Base-by-base conservation (phyloP, 2,797 vertebrate genomes). In the Acrossocheilus wenchowensis region DNA sequence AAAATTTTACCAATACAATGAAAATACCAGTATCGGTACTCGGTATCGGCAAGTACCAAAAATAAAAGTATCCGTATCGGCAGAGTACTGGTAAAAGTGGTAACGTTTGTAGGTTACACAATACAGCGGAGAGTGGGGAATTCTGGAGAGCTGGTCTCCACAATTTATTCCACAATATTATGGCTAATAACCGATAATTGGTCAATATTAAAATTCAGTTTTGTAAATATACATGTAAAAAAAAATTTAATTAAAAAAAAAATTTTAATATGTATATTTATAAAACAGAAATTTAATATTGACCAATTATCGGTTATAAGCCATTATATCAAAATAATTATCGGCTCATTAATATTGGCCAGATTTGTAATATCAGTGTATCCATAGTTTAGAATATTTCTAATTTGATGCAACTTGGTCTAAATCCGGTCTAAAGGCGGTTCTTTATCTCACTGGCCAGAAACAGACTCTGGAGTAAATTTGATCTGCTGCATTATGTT, bases 401-500 rank as follows among this genome's bases (percentile, higher is more conserved):
- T 43, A 30, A 74, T 34, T 41, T 72, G 39, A 74, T 26, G 17
- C 43, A 50, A 36, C 26, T 75, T 52, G 4, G 26, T 52, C 26
- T 75, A 19, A 30, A 74, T 23, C 2, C 2, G 1, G 5, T 78
- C 57, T 62, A 62, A 62, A 62, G n/a, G n/a, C 12, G 26, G 19
- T 41, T 41, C 15, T 80, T 17, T 11, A 66, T 19, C 39, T 80
- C 41, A 48, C 2, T 3, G 50, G 10, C 50, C 30, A 54, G 30
- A 54, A 54, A 52, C 30, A 2, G 54, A 4, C 75, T 41, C 34
- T 57, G 10, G 8, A 71, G 64, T 60, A 11, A 60, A 85, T 85
- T 79, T n/a, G 39, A 14, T 80, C 68, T 36, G 43, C 78, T 86
- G 84, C 6, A 81, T 81, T 81, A 73, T 41, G 57, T 80, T 34